phyloP scores from a whole-genome alignment of 53 echinoderm and acorn worm species.

The Holothuria leucospilota region DNA sequence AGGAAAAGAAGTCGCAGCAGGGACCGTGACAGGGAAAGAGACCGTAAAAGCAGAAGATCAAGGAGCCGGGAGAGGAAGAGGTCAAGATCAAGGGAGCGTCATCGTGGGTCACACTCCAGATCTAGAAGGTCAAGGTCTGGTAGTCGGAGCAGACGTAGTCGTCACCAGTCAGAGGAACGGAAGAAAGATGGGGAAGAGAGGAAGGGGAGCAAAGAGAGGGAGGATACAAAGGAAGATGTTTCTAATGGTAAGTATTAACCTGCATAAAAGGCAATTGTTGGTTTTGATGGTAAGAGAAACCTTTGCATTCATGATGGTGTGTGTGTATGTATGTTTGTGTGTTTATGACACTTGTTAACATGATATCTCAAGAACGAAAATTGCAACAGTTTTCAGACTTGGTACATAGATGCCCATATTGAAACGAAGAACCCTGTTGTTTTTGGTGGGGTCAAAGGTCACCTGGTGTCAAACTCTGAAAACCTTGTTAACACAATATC shows the following conservation, averaged over 20 bases:
- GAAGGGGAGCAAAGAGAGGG: neutral
- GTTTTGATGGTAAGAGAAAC: too few species aligned
- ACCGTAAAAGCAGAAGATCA: slow-evolving; percentile 66
- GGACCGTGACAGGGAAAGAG: slow-evolving; percentile 46
- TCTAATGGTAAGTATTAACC: neutral
- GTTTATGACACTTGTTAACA: too few species aligned
- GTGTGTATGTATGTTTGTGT: too few species aligned
- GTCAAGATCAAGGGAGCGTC: slow-evolving; percentile 64
- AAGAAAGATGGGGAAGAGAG: slow-evolving; percentile 49
- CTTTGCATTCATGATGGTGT: too few species aligned
- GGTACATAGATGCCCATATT: too few species aligned
- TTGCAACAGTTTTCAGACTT: too few species aligned
- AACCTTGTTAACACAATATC: too few species aligned
- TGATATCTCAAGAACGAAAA: too few species aligned
- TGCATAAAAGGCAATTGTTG: too few species aligned
- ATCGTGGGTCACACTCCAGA: slow-evolving; percentile 20
- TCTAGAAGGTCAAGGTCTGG: slow-evolving; percentile 50
- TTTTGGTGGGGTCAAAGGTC: too few species aligned
- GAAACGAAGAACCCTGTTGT: too few species aligned
- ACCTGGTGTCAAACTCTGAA: too few species aligned
- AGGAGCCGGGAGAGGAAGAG: slow-evolving; percentile 66
- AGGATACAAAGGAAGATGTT: neutral
- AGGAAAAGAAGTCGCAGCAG: slow-evolving; percentile 49
- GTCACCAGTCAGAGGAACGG: slow-evolving; percentile 54
- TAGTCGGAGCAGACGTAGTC: slow-evolving; percentile 16